Evolutionary conservation across 2,113 vertebrate species (phyloP).

Genomic region (Pagrus major): DNA sequence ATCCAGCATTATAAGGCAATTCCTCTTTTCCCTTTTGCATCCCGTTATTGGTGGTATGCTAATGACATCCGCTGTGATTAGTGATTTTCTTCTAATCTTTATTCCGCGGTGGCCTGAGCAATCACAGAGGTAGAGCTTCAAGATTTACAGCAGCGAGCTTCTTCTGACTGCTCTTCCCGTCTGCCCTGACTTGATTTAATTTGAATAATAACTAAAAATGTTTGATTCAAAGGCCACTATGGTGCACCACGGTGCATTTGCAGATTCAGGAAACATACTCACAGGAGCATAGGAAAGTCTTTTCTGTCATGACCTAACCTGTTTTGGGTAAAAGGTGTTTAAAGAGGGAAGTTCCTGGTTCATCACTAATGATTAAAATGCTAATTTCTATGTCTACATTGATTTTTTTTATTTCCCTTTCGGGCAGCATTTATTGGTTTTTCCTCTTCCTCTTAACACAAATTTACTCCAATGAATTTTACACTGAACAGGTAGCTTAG

Average conservation of each 20-base stretch:
- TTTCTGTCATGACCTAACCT: conserved; percentile 60
- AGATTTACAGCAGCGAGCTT: conserved; percentile 90
- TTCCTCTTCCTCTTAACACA: background rate
- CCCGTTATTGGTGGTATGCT: conserved; percentile 96
- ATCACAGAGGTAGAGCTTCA: conserved; percentile 90
- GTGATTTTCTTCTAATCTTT: conserved; percentile 96
- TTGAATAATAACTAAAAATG: conserved; percentile 89
- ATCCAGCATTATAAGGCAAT: conserved; percentile 84
- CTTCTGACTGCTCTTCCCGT: conserved; percentile 89
- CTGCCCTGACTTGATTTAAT: conserved; percentile 89
- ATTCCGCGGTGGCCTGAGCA: conserved; percentile 93
- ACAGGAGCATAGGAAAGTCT: conserved; percentile 41
- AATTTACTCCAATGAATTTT: background rate
- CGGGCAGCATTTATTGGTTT: conserved; percentile 5
- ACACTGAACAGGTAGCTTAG: conserved; percentile 4
- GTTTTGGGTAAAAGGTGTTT: conserved; percentile 29
- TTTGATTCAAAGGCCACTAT: conserved; percentile 83
- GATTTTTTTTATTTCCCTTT: conserved; percentile 7
- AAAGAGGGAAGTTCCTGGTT: conserved; percentile 47
- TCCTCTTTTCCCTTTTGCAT: conserved; percentile 82
- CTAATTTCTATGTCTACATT: background rate
- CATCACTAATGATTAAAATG: conserved; percentile 25
- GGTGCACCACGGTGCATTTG: conserved; percentile 59
- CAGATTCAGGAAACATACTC: conserved; percentile 69
- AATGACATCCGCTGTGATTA: conserved; percentile 94